Base-by-base conservation (phyloP, 2,888 invertebrate genomes). In the Keiferia lycopersicella region DNA sequence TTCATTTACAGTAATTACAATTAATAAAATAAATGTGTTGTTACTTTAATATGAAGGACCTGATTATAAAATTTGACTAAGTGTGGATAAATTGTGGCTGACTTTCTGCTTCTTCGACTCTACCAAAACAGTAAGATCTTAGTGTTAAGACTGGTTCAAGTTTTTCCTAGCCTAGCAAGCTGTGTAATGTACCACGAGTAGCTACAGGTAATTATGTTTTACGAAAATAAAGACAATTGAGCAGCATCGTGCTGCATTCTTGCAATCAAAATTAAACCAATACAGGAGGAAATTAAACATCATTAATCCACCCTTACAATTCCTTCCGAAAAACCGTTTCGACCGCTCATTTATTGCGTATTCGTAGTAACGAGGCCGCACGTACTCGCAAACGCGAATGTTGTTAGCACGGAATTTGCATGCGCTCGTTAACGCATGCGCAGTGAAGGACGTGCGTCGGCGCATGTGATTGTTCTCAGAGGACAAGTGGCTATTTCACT, bases 341-440 rank as follows among this genome's bases (percentile, higher is more conserved):
- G 7, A 4, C 51, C 22, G 22, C 26, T 53, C 34, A 34, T 34
- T 34, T 8, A 4, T 8, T 22, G 26, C 51, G 14, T 22, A 74
- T 80, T 83, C 80, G 73, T 63, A 78, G 70, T 70, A 71, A 66
- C 64, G 58, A 78, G 68, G 64, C 73, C 61, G 77, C 69, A 70
- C 71, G 41, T 71, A 68, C 34, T 34, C 65, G 61, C 70, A 68
- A 75, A 61, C 78, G 73, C 72, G 82, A 80, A 86, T 84, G 87
- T 89, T 87, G 90, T 90, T 87, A 87, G 85, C 16, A 41, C 62
- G 77, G 74, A 80, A 91, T 91, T 91, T 91, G 91, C 91, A 91
- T 91, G 85, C 78, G 85, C 91, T 91, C 86, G 91, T 91, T 91
- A 91, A 87, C 83, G 89, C 90, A 86, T 79, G 87, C 86, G 75